Evolutionary conservation across 2,797 vertebrate species (phyloP), one percentile per base, ranked within the genome.

Genomic region (Simalia tracyae): DNA sequence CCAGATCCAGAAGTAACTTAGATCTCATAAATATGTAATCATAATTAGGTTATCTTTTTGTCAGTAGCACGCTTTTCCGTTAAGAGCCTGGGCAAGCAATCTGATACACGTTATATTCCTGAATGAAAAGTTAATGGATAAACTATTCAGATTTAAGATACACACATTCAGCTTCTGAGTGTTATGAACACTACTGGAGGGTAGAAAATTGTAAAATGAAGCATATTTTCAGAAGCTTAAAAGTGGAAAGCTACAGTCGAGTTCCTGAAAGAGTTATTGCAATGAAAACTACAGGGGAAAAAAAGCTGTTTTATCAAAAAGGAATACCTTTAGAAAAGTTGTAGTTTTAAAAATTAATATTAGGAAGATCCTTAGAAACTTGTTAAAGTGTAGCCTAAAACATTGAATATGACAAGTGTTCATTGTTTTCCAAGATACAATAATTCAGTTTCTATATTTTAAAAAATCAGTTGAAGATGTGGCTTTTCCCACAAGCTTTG

Each of bases 381-480:
- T 54, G n/a, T 57, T 24, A n/a, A 59, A 87, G 17, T 86, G 36
- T 17, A 87, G 24, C 2, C 60, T 86, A 31, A 87, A 60, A 61
- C 66, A 91, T 50, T 76, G 57, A 87, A 76, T 76, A 87, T 91
- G 66, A 81, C 90, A 91, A 31, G 60, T 91, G 6, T 50, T 81
- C 56, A 86, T 24, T 31, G 24, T 61, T 36, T 61, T 9, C 17
- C 76, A 68, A 19, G 4, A 50, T 95, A 95, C 93, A 95, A 92
- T 96, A 94, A 96, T 93, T 95, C 93, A 94, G 94, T 96, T 95
- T 96, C 94, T 95, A 95, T 96, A 95, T 81, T 61, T 90, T 0
- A 8, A 96, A 95, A 42, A 42, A 42, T 42, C 42, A 42, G 42
- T 42, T 54, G 50, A 54, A 54, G 50, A 54, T 54, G 50, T 54